Conservation (phyloP, 1,140 invertebrate genomes). For the Trachymyrmex cornetzi region DNA sequence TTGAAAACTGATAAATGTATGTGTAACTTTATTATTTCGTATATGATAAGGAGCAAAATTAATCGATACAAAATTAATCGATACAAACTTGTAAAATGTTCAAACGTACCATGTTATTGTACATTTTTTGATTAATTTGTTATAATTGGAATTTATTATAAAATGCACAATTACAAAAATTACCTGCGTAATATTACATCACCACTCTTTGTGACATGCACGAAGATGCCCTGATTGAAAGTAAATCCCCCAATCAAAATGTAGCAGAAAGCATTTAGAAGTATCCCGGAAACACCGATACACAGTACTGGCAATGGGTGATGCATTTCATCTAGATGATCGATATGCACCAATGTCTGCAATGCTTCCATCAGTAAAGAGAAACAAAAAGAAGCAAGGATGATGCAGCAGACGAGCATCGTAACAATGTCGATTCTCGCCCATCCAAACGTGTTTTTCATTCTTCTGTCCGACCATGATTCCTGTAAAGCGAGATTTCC, state of each 20-base stretch:
- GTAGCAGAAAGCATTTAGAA: conserved; percentile 91
- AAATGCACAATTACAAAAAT: conserved; percentile 11
- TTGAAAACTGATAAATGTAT: background rate
- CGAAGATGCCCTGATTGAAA: conserved; percentile 91
- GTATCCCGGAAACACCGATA: conserved; percentile 89
- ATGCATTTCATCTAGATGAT: conserved; percentile 92
- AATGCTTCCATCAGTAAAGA: conserved; percentile 93
- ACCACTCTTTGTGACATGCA: conserved; percentile 89
- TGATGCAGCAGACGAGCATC: conserved; percentile 93
- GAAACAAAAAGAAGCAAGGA: conserved; percentile 94
- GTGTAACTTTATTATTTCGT: background rate
- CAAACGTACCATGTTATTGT: background rate
- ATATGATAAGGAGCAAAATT: no score
- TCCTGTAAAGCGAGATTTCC: conserved; percentile 78
- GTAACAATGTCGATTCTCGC: conserved; percentile 94
- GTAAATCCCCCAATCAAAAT: conserved; percentile 93
- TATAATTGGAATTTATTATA: background rate
- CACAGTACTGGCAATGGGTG: conserved; percentile 88
- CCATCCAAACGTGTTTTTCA: conserved; percentile 97
- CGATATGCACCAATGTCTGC: conserved; percentile 92
- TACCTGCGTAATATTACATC: conserved; percentile 89
- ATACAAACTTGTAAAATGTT: background rate
- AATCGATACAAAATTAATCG: no score
- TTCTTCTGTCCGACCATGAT: conserved; percentile 88
- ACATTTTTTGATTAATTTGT: background rate